A percentile compares a stretch with the other conserved stretches of the same genome.
These are phyloP conservation scores for Spialia ferax DNA, from an alignment of 2,888 invertebrate genomes.

Conservation along the genomic window DNA sequence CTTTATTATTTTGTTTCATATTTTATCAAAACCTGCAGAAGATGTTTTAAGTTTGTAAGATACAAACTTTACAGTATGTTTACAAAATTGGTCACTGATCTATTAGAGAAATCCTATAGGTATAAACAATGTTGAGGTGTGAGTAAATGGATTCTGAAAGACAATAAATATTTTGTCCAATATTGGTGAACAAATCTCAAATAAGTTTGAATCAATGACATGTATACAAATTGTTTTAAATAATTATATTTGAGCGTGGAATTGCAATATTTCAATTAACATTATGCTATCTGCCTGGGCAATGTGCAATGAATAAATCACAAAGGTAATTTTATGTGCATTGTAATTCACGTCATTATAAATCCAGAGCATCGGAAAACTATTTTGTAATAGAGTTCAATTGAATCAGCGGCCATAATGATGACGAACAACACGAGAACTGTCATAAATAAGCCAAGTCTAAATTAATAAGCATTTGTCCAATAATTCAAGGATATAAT, in stretches of 20 bases:
- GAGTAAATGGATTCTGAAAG: not conserved
- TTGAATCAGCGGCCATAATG: conserved; percentile 40
- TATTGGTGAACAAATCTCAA: conserved; percentile 8
- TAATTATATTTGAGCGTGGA: conserved; percentile 24
- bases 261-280: conserved; percentile 36
- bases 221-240: conserved; percentile 27
- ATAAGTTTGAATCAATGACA: conserved; percentile 21
- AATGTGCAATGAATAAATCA: conserved; percentile 31
- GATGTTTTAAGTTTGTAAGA: not conserved
- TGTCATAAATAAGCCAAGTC: conserved; percentile 71
- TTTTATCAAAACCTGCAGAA: not conserved
- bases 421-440: conserved; percentile 60
- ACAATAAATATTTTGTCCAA: not conserved
- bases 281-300: conserved; percentile 30
- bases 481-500: conserved; percentile 69
- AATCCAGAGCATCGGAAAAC: conserved; percentile 34
- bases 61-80: too few relatives aligned
- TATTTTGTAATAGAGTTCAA: conserved; percentile 41
- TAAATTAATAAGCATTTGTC: conserved; percentile 75
- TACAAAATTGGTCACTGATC: not conserved
- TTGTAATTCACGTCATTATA: conserved; percentile 32
- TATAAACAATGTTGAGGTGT: too few relatives aligned
- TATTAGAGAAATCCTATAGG: not conserved
- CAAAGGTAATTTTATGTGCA: conserved; percentile 48
- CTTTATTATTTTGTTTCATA: not conserved